Conservation (phyloP, 2,888 invertebrate species). For the Ectemnius cavifrons region DNA sequence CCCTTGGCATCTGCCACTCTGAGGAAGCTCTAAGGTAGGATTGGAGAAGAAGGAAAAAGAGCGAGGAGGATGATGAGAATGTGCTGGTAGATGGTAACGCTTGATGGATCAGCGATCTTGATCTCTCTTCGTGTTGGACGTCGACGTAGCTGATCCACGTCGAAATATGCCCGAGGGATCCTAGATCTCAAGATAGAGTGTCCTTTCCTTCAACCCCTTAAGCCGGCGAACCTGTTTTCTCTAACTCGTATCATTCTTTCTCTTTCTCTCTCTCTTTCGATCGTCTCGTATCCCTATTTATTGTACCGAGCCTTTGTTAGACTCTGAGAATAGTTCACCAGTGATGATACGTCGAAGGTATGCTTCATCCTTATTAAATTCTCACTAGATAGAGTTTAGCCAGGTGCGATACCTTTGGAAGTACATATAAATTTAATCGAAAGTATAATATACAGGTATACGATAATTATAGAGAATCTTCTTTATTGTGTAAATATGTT, state of each 20-base stretch:
- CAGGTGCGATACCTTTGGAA: neutral
- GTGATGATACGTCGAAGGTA: too few relatives aligned
- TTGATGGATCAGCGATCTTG: conserved; percentile 64
- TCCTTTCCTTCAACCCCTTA: conserved; percentile 18
- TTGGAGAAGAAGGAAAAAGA: neutral
- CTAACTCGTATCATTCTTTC: neutral
- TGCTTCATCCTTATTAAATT: neutral
- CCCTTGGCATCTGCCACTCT: neutral
- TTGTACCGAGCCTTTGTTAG: neutral
- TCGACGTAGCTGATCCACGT: conserved; percentile 23
- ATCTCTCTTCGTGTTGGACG: conserved; percentile 20
- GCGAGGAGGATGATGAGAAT: neutral
- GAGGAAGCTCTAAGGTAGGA: too few relatives aligned
- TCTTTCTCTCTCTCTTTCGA: neutral
- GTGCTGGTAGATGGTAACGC: neutral
- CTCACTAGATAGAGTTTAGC: neutral
- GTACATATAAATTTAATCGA: neutral
- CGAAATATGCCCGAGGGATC: conserved; percentile 19
- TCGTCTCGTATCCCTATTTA: conserved; percentile 7
- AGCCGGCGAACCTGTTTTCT: conserved; percentile 15
- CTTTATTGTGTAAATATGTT: too few relatives aligned
- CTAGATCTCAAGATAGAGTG: conserved; percentile 13
- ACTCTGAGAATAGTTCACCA: too few relatives aligned
- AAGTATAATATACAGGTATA: neutral
- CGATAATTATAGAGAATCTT: too few relatives aligned